These are phyloP conservation scores for Tragelaphus scriptus DNA, from an alignment of 2,113 vertebrate genomes.

Conservation along the genomic window DNA sequence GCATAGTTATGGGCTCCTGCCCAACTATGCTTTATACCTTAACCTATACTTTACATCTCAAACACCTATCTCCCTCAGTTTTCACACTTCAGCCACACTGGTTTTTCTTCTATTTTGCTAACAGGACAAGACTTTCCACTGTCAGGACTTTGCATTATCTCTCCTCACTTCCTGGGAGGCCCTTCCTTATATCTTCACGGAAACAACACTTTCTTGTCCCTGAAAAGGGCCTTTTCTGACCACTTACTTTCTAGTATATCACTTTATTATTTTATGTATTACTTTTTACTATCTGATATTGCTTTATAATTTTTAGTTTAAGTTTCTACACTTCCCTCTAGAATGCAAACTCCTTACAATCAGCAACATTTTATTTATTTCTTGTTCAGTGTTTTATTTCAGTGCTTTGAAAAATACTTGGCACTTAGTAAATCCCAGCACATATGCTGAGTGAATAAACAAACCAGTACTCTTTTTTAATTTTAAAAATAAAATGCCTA, in stretches of 20 bases:
- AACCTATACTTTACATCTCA: background rate
- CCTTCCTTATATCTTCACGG: background rate
- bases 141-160: background rate
- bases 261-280: background rate
- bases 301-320: background rate
- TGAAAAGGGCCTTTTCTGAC: background rate
- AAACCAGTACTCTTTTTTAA: background rate
- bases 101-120: background rate
- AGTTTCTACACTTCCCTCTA: background rate
- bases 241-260: background rate
- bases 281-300: background rate
- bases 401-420: background rate
- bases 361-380: background rate
- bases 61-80: background rate
- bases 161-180: background rate
- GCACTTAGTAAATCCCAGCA: background rate
- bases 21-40: background rate
- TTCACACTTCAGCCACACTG: background rate
- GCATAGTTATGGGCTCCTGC: background rate
- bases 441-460: background rate
- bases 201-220: background rate
- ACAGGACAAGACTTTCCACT: background rate
- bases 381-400: background rate
- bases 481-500: background rate
- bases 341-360: background rate